Evolutionary conservation across 1,140 invertebrate species (phyloP), one percentile per base, ranked within the genome.

Genomic region (Leptinotarsa texana): DNA sequence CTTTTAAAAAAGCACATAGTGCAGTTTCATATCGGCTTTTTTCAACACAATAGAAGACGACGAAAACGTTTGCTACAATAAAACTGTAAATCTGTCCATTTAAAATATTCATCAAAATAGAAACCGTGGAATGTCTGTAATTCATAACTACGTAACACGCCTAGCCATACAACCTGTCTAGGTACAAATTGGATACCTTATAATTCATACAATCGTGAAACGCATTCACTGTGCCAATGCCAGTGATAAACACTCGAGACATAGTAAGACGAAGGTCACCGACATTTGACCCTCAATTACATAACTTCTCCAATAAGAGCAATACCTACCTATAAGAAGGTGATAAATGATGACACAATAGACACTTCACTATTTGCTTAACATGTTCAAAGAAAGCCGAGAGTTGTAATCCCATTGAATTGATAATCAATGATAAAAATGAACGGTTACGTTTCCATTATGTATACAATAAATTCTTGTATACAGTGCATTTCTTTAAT

Each of bases 161-260:
- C 51, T 18, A 57, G 5, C 51, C 15, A 17, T 8, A 57, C 51
- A n/a, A 57, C 51, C 51, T 57, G 3, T 57, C 51, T 57, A 57
- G 51, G 51, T 57, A 57, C 51, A 57, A 57, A 57, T 57, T 18
- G 51, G n/a, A 18, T 57, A 17, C 17, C 51, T 6, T 17, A 57
- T 57, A 57, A 57, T 57, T 15, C n/a, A 57, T 57, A 57, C 6
- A 6, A 57, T 57, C 15, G n/a, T 57, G 13, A 57, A 57, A 57
- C 15, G 13, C 51, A 57, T 57, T 42, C 24, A 67, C 24, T 22
- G n/a, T 21, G 65, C 65, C 65, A 67, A 18, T 67, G 65, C 18
- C 65, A 67, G 27, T 67, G n/a, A 33, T 24, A 67, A 67, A 67
- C 13, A 67, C 65, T 67, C 22, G 27, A 67, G 65, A 67, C 22